These are phyloP conservation scores for Falco concolor DNA, from an alignment of 2,797 vertebrate genomes.

Conservation along the genomic window DNA sequence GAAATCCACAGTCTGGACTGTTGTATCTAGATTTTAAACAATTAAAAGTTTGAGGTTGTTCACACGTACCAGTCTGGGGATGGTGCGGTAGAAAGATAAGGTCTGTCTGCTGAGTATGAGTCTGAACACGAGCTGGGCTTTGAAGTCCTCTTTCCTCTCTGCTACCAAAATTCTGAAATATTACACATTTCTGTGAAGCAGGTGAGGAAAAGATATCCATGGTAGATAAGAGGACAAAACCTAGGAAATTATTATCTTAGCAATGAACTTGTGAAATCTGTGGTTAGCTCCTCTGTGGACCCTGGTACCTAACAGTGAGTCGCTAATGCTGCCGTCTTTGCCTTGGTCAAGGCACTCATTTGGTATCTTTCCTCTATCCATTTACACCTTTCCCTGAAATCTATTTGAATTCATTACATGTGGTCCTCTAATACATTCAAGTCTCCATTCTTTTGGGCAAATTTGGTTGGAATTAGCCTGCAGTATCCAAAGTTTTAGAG, in stretches of 20 bases:
- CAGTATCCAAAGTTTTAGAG: neutral
- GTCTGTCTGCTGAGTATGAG: neutral
- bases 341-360: neutral
- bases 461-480: neutral
- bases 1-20: neutral
- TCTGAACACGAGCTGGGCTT: neutral
- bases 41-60: neutral
- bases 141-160: conserved; percentile 1
- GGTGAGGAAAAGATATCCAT: neutral
- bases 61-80: neutral
- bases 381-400: neutral
- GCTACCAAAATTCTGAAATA: neutral
- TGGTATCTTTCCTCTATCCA: neutral
- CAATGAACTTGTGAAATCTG: neutral
- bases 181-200: neutral
- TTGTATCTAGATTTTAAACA: neutral
- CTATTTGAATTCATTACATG: neutral
- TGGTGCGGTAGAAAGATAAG: neutral
- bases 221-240: neutral
- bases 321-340: neutral
- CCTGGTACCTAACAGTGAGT: neutral
- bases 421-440: neutral
- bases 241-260: neutral
- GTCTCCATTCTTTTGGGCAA: neutral
- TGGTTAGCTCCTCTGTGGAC: neutral